A percentile compares a stretch with the other conserved stretches of the same genome.
phyloP scores from a whole-genome alignment of 2,797 vertebrate species.

The Podarcis siculus region DNA sequence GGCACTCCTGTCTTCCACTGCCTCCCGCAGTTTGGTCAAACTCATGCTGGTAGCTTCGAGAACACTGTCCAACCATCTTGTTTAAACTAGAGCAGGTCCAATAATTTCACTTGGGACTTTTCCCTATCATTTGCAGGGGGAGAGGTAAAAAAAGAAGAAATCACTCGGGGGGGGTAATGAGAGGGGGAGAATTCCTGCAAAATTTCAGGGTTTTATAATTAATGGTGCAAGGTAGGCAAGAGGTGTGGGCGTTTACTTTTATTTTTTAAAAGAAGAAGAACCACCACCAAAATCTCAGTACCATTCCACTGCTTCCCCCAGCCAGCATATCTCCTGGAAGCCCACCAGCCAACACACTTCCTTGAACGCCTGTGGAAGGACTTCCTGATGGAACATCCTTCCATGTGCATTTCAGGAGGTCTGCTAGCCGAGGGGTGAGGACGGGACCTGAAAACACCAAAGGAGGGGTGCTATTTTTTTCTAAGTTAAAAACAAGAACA shows the following conservation, averaged over 20 bases:
- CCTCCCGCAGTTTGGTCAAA: too few species aligned
- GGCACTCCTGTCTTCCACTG: too few species aligned
- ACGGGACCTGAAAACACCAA: background rate
- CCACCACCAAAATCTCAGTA: too few species aligned
- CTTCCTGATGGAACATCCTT: background rate
- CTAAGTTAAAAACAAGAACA: background rate
- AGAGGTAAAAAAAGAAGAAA: background rate
- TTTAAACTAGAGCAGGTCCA: background rate
- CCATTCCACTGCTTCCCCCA: background rate
- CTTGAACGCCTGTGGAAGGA: background rate
- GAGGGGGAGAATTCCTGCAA: background rate
- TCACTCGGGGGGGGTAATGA: background rate
- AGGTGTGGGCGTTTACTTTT: too few species aligned
- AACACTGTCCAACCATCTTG: too few species aligned
- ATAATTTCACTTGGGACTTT: background rate
- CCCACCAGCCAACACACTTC: background rate
- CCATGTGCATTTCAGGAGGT: background rate
- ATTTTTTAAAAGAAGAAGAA: too few species aligned
- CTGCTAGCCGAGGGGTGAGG: background rate
- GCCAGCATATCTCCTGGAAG: background rate
- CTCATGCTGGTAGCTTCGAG: too few species aligned
- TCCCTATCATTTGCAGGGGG: too few species aligned
- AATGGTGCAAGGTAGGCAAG: too few species aligned
- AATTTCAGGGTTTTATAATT: too few species aligned
- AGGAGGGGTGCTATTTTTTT: background rate